These are phyloP conservation scores for Gnathochromis pfefferi DNA, from an alignment of 2,113 vertebrate species.

Conservation along the genomic window DNA sequence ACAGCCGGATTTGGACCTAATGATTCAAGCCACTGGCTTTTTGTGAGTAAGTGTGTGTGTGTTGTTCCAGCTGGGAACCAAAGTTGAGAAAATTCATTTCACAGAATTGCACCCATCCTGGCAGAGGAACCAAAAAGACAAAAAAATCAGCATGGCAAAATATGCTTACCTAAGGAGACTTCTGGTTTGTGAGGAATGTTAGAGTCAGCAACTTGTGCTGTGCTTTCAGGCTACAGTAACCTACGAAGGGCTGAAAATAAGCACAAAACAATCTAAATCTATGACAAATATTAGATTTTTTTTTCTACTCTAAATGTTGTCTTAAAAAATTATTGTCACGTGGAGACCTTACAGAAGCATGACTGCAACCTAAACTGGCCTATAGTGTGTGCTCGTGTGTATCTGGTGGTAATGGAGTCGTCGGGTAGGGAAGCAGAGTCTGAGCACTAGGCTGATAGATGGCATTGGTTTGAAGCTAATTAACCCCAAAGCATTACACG, in stretches of 20 bases:
- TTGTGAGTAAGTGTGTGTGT: neutral
- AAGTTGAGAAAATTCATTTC: neutral
- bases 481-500: slow-evolving; percentile 55
- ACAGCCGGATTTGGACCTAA: slow-evolving; percentile 12
- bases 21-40: neutral
- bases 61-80: neutral
- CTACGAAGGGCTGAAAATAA: neutral
- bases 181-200: neutral
- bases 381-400: neutral
- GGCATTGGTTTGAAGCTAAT: slow-evolving; percentile 58
- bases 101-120: neutral
- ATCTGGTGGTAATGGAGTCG: slow-evolving; percentile 57
- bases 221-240: neutral
- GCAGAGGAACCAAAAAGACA: neutral
- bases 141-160: neutral
- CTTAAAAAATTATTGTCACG: neutral
- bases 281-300: neutral
- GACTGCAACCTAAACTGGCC: neutral
- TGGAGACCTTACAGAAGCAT: neutral
- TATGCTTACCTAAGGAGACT: neutral
- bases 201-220: neutral
- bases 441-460: slow-evolving; percentile 67
- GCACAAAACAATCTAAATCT: neutral
- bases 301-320: neutral
- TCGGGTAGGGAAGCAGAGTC: slow-evolving; percentile 7